Evolutionary conservation across 1,140 invertebrate genomes (phyloP).

Genomic region (Drosophila athabasca): DNA sequence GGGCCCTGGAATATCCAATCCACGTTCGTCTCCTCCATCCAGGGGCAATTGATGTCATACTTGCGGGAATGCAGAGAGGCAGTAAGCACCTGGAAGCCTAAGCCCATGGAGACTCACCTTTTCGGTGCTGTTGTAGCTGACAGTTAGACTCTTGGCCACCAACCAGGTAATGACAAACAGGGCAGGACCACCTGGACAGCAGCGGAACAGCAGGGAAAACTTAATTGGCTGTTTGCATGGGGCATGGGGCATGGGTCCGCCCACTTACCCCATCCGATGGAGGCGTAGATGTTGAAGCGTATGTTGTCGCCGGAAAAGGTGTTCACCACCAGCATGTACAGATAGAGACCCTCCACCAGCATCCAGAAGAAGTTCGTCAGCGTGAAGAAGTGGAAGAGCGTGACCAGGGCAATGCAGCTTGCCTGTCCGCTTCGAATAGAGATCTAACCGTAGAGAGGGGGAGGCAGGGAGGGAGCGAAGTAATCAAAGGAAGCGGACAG

Average conservation of each 20-base stretch:
- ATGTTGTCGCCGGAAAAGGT: conserved; percentile 96
- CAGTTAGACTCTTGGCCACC: conserved; percentile 86
- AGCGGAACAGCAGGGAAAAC: not conserved
- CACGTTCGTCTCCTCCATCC: conserved; percentile 89
- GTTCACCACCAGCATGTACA: conserved; percentile 96
- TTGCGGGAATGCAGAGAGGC: conserved; percentile 26
- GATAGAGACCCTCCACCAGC: conserved; percentile 97
- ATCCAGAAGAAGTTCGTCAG: conserved; percentile 99
- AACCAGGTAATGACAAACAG: conserved; percentile 89
- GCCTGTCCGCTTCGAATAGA: conserved; percentile 84
- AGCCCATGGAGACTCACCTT: conserved; percentile 40
- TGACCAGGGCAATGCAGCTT: conserved; percentile 89
- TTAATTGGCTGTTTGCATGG: conserved; percentile 41
- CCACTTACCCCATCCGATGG: conserved; percentile 96
- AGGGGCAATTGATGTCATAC: conserved; percentile 85
- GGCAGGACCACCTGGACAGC: conserved; percentile 86
- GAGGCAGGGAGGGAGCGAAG: not conserved
- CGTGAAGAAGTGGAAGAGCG: conserved; percentile 94
- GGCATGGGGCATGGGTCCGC: no score
- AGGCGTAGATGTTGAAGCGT: conserved; percentile 92
- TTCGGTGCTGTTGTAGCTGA: conserved; percentile 55
- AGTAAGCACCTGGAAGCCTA: not conserved
- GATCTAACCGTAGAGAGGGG: no score
- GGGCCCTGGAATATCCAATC: conserved; percentile 93
- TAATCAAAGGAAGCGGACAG: not conserved